A percentile compares a stretch with the other conserved stretches of the same genome.
Conservation (phyloP, 2,888 invertebrate genomes). For the Harmothoe impar region DNA sequence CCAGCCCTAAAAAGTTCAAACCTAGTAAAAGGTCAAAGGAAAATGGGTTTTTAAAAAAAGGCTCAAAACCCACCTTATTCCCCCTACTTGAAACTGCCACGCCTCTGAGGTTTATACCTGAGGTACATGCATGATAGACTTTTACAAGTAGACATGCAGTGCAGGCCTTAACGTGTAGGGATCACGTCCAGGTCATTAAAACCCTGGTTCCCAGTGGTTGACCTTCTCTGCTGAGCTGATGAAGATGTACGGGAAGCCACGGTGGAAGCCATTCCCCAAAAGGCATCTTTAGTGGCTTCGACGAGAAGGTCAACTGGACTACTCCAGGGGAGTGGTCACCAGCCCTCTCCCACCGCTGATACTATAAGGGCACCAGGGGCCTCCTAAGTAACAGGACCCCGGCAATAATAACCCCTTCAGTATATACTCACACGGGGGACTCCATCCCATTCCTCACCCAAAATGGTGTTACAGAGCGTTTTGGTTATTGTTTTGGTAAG, state of each 20-base stretch:
- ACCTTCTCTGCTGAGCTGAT: neutral
- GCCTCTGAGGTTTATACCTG: too few species aligned
- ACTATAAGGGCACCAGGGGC: neutral
- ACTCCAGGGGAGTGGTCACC: neutral
- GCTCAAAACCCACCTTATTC: too few species aligned
- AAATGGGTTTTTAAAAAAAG: too few species aligned
- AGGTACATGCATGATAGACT: too few species aligned
- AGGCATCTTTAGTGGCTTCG: neutral
- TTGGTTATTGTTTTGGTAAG: neutral
- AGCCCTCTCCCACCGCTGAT: neutral
- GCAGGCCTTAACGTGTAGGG: too few species aligned
- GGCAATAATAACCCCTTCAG: neutral
- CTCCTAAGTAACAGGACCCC: neutral
- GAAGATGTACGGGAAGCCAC: constrained; percentile 4
- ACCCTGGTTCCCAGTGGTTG: too few species aligned
- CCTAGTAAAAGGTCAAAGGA: too few species aligned
- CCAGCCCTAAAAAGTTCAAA: too few species aligned
- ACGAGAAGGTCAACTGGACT: neutral
- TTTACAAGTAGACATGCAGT: too few species aligned
- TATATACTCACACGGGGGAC: too few species aligned
- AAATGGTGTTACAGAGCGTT: neutral
- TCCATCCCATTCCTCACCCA: neutral
- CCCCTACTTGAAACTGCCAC: too few species aligned
- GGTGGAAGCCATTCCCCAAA: neutral
- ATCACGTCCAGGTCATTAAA: too few species aligned